Conservation (phyloP, 2,797 vertebrate genomes). For the Sarcophilus harrisii region DNA sequence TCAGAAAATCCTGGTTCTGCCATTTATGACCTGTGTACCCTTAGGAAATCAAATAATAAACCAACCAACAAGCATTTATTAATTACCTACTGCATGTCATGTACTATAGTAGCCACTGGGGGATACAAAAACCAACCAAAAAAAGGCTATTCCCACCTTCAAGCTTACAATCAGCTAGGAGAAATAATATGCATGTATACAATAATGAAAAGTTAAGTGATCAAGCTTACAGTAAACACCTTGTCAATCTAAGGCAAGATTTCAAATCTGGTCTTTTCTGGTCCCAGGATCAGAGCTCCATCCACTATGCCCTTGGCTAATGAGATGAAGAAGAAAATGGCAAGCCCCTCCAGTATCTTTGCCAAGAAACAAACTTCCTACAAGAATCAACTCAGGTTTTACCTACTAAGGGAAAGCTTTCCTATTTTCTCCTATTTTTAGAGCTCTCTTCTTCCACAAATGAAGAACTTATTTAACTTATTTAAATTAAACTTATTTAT, state of each 20-base stretch:
- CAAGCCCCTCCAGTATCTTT: background rate
- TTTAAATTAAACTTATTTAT: no score
- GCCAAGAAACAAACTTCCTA: background rate
- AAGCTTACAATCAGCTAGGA: background rate
- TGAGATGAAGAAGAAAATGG: no score
- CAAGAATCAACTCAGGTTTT: background rate
- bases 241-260: background rate
- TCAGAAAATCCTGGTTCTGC: background rate
- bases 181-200: background rate
- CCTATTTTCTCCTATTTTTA: background rate
- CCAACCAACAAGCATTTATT: conserved; percentile 10
- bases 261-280: background rate
- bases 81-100: background rate
- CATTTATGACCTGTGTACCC: background rate
- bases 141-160: conserved; percentile 20
- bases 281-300: background rate
- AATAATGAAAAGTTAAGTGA: background rate
- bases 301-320: background rate
- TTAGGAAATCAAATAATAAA: background rate
- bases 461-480: no score
- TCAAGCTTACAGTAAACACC: background rate
- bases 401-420: background rate
- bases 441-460: background rate
- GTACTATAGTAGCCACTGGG: background rate
- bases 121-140: background rate